A percentile compares a stretch with the other conserved stretches of the same genome.
phyloP scores from a whole-genome alignment of 2,113 vertebrate species.

The Oxyura jamaicensis region DNA sequence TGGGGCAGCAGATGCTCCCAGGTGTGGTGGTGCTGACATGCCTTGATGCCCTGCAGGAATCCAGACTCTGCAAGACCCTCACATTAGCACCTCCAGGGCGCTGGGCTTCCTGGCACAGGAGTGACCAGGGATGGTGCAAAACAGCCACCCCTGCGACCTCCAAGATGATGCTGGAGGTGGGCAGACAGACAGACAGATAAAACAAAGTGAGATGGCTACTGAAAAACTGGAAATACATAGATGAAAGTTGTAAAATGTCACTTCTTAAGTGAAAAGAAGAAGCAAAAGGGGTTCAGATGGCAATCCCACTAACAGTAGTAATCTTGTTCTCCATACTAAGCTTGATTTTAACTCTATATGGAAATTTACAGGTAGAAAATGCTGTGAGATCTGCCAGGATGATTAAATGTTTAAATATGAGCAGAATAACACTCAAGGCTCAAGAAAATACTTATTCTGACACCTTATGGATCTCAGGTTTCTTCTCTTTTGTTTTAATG shows the following conservation, averaged over 20 bases:
- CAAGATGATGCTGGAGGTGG: background rate
- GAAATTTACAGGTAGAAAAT: background rate
- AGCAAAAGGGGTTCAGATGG: background rate
- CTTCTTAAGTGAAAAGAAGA: background rate
- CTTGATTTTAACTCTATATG: background rate
- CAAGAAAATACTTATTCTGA: background rate
- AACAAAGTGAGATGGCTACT: background rate
- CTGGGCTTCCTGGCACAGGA: background rate
- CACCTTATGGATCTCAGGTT: background rate
- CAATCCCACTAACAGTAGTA: background rate
- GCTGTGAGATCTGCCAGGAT: background rate
- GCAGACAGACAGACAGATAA: background rate
- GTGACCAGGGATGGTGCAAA: background rate
- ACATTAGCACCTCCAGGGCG: background rate
- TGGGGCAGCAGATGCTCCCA: background rate
- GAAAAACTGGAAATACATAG: background rate
- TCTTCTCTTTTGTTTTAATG: background rate
- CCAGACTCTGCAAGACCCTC: background rate
- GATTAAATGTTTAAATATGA: background rate
- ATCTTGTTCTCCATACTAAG: background rate
- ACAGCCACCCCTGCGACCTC: background rate
- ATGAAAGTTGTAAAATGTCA: background rate
- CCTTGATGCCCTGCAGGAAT: background rate
- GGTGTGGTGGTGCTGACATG: accelerated
- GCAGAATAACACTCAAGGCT: background rate